Evolutionary conservation across 2,888 invertebrate species (phyloP), one percentile per base, ranked within the genome.

Genomic region (Hypena proboscidalis): DNA sequence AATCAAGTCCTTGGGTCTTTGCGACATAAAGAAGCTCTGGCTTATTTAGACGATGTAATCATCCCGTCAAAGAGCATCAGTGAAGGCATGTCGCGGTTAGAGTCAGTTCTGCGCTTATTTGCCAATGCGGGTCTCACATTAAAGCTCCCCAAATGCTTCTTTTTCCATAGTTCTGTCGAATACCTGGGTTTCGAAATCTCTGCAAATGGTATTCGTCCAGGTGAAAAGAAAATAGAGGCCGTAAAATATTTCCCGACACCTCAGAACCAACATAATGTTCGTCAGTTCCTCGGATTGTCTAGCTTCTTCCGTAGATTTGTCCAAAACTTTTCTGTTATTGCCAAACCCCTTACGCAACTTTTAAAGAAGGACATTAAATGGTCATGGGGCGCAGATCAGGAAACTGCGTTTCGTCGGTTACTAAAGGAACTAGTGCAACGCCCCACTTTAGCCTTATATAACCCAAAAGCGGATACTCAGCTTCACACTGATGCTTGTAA

Each of bases 401-500:
- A 3, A 57, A 25, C 42, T 6, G 64, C 69, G 1, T 70, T 78
- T 29, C 2, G 45, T 0, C 23, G 9, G 1, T 21, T 78, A 26
- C 71, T 73, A 34, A 4, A 25, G 2, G 36, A 35, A 2, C 31
- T 80, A 1, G 38, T 44, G 0, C 40, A 50, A 9, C 43, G 67
- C 9, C 70, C 73, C 0, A 46, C 77, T 0, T 31, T 82, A 5
- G 55, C 63, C 0, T 37, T 78, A 2, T 76, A 64, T 27, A 54
- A 75, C 10, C 56, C 59, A 0, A 31, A 25, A 0, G 32, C 42
- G 2, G 52, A 63, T 11, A 70, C 66, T 39, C 39, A 78, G 20
- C 29, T 76, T 0, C 80, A 80, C 17, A 80, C 78, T 0, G 80
- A 80, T 33, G 78, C 79, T 0, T 69, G 72, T 13, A 54, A 65